Evolutionary conservation across 35 echinoderm and acorn worm species (phyloP), one percentile per base, ranked within the genome.

Genomic region (Heliocidaris erythrogramma): DNA sequence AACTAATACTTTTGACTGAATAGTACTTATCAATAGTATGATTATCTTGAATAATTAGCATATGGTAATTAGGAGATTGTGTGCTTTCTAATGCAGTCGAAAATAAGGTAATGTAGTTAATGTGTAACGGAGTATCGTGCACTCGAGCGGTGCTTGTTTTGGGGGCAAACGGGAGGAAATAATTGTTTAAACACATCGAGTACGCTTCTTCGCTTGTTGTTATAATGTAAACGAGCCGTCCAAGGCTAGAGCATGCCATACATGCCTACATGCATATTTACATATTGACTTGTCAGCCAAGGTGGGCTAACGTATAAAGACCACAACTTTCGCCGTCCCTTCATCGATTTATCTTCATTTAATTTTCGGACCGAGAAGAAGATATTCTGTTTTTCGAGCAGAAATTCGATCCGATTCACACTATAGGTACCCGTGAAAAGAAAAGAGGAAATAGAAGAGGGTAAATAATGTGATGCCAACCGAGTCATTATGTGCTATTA

Each of bases 141-240:
- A 78, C 65, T 78, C n/a, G 65, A 78, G 21, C 65, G 65, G 65
- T 21, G 65, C 65, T 78, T 78, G 27, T 78, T 78, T 78, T 78
- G 18, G n/a, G 65, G 27, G 65, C 65, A 78, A 78, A 78, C 65
- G 21, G 65, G 65, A n/a, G 65, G 27, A 78, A 78, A 78, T 78
- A 78, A 78, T 78, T 78, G 65, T 78, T 78, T 78, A 78, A 78
- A 78, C 65, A 78, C 65, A 78, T 78, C 65, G 65, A 78, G 65
- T 78, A 78, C 65, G 65, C 65, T 78, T 78, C 65, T 78, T 78
- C 18, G 65, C 65, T 78, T 78, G 61, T 71, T 71, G 65, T 18
- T 21, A 78, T 78, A 78, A 78, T 78, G 27, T 78, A 78, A 78
- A 78, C 65, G 65, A 78, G n/a, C 65, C 65, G 65, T 27, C 65